Percentiles rank a stretch among this genome's conserved stretches.
Conservation (phyloP, 2,113 vertebrate genomes). For the Charadrius vociferus region DNA sequence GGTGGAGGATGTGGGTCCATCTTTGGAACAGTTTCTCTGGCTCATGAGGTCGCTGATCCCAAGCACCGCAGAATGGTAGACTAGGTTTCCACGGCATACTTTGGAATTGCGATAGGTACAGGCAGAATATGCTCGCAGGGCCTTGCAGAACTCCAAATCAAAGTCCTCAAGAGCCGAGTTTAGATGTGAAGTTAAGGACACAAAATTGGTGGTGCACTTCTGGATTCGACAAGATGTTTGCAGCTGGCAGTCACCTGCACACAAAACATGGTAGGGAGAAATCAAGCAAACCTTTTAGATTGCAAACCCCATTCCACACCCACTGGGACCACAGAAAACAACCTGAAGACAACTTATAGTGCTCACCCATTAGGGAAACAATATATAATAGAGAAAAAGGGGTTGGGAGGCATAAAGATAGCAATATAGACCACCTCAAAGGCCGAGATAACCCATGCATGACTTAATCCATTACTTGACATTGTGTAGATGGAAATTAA, state of each 20-base stretch:
- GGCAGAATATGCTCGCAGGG: constrained; percentile 87
- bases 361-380: background rate
- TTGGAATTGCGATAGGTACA: constrained; percentile 94
- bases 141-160: constrained; percentile 93
- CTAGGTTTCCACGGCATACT: constrained; percentile 93
- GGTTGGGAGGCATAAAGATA: background rate
- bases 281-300: background rate
- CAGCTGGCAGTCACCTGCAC: constrained; percentile 87
- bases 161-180: constrained; percentile 84
- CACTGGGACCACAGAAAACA: background rate
- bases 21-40: constrained; percentile 96
- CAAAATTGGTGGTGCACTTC: constrained; percentile 95
- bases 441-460: background rate
- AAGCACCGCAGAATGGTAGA: constrained; percentile 93
- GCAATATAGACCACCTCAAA: background rate
- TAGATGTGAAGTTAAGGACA: constrained; percentile 90
- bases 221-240: constrained; percentile 91
- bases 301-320: background rate
- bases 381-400: background rate
- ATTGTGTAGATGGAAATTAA: background rate
- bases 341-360: background rate
- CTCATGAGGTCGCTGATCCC: constrained; percentile 96
- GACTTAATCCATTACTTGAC: background rate
- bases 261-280: background rate
- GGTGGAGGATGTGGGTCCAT: constrained; percentile 92